phyloP scores from a whole-genome alignment of 1,140 invertebrate species.

The Pristionchus pacificus region DNA sequence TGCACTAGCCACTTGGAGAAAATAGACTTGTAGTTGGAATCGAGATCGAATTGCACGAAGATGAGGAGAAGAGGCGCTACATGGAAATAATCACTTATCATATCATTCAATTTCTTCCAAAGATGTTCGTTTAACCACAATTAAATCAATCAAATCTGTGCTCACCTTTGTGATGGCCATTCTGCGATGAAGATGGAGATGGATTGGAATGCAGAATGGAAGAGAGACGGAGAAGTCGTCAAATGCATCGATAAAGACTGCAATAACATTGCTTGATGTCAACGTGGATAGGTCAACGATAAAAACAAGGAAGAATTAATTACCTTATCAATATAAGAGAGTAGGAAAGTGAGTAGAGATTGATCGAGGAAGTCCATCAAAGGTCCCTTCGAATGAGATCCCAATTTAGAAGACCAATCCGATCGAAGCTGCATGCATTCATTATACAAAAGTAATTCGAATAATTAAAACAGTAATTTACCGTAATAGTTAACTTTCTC shows the following conservation, averaged over 20 bases:
- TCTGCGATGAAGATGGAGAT: conserved; percentile 13
- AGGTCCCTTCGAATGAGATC: background rate
- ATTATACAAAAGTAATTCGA: conserved; percentile 4
- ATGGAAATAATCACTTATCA: background rate
- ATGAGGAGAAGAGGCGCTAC: conserved; percentile 8
- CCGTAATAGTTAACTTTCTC: conserved; percentile 1
- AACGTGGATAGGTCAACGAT: background rate
- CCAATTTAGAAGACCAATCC: conserved; percentile 12
- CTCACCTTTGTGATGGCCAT: conserved; percentile 14
- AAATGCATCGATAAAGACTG: conserved; percentile 18
- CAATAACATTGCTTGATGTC: conserved; percentile 4
- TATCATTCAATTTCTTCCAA: background rate
- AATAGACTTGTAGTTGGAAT: conserved; percentile 38
- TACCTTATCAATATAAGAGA: conserved; percentile 30
- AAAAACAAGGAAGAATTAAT: background rate
- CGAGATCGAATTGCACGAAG: conserved; percentile 29
- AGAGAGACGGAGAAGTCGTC: conserved; percentile 17
- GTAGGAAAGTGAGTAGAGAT: conserved; percentile 27
- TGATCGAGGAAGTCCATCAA: conserved; percentile 22
- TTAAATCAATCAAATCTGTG: too few relatives aligned
- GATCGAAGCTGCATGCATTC: conserved; percentile 12
- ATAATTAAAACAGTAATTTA: conserved; percentile 8
- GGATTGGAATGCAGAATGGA: conserved; percentile 14
- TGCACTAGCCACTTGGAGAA: conserved; percentile 22
- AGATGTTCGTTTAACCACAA: too few relatives aligned